phyloP scores from a whole-genome alignment of 2,888 invertebrate species.

The Chaitophorus viminalis region DNA sequence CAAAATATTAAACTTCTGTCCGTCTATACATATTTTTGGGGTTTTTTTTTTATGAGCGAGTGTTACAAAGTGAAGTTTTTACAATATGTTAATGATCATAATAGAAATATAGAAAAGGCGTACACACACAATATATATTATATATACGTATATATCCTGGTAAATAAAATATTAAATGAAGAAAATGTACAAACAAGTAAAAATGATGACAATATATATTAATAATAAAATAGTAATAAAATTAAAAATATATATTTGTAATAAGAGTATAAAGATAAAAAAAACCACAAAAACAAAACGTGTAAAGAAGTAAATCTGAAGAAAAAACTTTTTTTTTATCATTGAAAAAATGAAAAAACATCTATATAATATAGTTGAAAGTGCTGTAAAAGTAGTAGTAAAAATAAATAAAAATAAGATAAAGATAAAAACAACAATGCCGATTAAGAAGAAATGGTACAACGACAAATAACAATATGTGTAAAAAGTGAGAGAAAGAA shows the following conservation, averaged over 20 bases:
- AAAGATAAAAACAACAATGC: conserved; percentile 24
- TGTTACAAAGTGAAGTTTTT: conserved; percentile 23
- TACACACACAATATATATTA: neutral
- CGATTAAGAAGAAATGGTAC: conserved; percentile 34
- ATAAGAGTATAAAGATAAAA: conserved; percentile 1
- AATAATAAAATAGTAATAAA: conserved; percentile 1
- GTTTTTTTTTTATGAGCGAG: conserved; percentile 14
- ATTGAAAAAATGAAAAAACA: neutral
- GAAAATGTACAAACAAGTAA: conserved; percentile 31
- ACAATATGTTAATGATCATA: conserved; percentile 16
- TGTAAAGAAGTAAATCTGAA: conserved; percentile 42
- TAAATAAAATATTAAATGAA: neutral
- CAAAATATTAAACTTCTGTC: conserved; percentile 38
- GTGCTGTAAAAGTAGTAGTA: conserved; percentile 35
- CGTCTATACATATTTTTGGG: neutral
- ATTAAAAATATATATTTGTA: neutral
- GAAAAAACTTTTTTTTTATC: neutral
- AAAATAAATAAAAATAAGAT: neutral
- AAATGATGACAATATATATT: neutral
- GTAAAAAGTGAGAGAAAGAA: conserved; percentile 23
- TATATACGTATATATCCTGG: conserved; percentile 9
- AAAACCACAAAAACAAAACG: conserved; percentile 35
- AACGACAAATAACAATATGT: conserved; percentile 41
- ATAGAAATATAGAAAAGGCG: conserved; percentile 21
- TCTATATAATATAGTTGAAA: conserved; percentile 1